Conservation (phyloP, 2,888 invertebrate species). For the Aspidapion aeneum region DNA sequence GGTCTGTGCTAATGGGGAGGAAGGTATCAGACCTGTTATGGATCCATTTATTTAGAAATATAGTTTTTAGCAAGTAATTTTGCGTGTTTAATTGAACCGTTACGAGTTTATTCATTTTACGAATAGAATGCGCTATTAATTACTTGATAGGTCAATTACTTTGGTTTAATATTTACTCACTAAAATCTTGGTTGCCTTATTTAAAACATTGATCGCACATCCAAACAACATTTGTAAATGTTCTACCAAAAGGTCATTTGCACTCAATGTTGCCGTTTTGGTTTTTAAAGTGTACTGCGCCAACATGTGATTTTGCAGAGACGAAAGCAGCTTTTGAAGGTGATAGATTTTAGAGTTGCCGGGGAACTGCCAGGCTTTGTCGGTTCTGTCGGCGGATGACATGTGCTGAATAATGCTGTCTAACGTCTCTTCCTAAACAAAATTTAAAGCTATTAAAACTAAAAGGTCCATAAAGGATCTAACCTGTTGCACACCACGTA, state of each 20-base stretch:
- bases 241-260: constrained; percentile 33
- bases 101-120: too few relatives aligned
- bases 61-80: too few relatives aligned
- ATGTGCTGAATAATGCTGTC: constrained; percentile 38
- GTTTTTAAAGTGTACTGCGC: constrained; percentile 47
- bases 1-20: too few relatives aligned
- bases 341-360: constrained; percentile 43
- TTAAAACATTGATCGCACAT: constrained; percentile 40
- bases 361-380: constrained; percentile 40
- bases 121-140: too few relatives aligned
- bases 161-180: too few relatives aligned
- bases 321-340: constrained; percentile 53
- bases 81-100: too few relatives aligned
- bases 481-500: not conserved
- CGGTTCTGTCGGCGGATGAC: constrained; percentile 33
- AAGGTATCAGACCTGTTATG: too few relatives aligned
- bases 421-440: constrained; percentile 40
- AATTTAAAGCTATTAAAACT: constrained; percentile 4
- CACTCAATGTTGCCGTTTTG: constrained; percentile 14
- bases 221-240: constrained; percentile 42
- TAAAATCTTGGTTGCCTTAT: constrained; percentile 42
- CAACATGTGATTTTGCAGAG: constrained; percentile 58
- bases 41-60: too few relatives aligned
- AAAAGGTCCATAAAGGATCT: constrained; percentile 3
- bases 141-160: too few relatives aligned